Percentiles rank a stretch among this genome's conserved stretches.
phyloP scores from a whole-genome alignment of 2,797 vertebrate genomes.

The Anguilla anguilla region DNA sequence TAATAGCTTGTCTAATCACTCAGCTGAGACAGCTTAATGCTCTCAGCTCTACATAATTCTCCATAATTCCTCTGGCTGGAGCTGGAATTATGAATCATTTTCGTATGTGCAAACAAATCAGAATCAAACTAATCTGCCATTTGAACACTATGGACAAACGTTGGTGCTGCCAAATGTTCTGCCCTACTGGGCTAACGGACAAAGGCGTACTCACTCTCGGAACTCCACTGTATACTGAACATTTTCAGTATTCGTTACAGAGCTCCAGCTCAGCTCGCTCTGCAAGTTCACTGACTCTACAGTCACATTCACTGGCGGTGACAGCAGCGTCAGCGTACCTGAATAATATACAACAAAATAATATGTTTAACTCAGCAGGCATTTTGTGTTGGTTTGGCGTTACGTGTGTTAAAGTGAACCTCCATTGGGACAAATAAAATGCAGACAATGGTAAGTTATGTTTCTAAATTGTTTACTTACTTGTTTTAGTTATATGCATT shows the following conservation, averaged over 20 bases:
- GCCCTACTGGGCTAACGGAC: neutral
- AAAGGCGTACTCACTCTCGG: slow-evolving; percentile 35
- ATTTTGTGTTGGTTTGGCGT: neutral
- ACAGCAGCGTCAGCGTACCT: neutral
- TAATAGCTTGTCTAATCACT: no score
- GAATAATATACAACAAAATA: neutral
- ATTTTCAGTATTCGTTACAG: fast-evolving
- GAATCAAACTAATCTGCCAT: neutral
- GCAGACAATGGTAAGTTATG: neutral
- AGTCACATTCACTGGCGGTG: slow-evolving; percentile 25
- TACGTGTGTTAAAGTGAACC: neutral
- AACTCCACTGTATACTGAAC: slow-evolving; percentile 44
- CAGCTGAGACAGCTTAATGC: no score
- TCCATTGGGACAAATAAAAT: neutral
- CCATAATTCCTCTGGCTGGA: neutral
- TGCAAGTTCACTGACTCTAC: slow-evolving; percentile 24
- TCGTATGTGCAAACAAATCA: neutral
- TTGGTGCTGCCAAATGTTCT: no score
- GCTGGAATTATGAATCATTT: neutral
- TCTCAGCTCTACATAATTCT: no score
- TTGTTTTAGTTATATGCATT: neutral
- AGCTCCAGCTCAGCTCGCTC: slow-evolving; percentile 42
- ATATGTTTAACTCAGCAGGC: no score
- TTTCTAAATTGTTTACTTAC: neutral
- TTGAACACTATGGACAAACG: neutral